phyloP scores from a whole-genome alignment of 2,888 invertebrate species.

The Elysia crispata region DNA sequence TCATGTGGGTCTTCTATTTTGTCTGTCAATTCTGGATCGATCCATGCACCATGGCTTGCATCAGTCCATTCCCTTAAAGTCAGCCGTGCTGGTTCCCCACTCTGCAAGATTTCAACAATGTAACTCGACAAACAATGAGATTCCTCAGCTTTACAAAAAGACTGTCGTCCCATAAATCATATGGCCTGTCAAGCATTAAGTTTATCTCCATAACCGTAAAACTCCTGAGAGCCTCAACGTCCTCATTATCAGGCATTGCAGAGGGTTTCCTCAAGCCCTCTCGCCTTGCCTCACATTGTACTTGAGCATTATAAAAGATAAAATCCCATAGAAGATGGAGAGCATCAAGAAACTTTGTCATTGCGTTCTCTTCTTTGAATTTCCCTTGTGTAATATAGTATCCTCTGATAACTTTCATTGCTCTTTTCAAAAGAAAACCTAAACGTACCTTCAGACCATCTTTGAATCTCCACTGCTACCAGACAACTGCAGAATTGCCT shows the following conservation, averaged over 20 bases:
- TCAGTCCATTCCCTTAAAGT: background rate
- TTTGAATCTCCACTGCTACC: background rate
- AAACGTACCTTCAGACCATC: constrained; percentile 3
- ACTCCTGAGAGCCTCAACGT: background rate
- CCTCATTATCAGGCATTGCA: constrained; percentile 3
- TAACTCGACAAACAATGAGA: constrained; percentile 1
- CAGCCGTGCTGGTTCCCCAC: background rate
- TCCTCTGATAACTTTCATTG: background rate
- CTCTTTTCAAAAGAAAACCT: constrained; percentile 5
- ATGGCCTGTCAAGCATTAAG: background rate
- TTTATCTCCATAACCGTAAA: background rate
- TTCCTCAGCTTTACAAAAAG: constrained; percentile 12
- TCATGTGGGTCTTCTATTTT: constrained; percentile 7
- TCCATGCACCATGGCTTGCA: background rate
- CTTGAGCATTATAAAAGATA: constrained; percentile 12
- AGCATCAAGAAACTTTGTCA: background rate
- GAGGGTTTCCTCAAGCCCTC: background rate
- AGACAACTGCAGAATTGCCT: background rate
- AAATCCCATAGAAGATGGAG: background rate
- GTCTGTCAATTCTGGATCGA: background rate
- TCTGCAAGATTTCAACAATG: background rate
- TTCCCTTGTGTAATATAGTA: background rate
- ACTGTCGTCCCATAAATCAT: background rate
- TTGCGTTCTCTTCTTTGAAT: background rate
- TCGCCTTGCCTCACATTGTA: constrained; percentile 1